phyloP scores from a whole-genome alignment of 2,888 invertebrate genomes.

The Drosophila subquinaria region DNA sequence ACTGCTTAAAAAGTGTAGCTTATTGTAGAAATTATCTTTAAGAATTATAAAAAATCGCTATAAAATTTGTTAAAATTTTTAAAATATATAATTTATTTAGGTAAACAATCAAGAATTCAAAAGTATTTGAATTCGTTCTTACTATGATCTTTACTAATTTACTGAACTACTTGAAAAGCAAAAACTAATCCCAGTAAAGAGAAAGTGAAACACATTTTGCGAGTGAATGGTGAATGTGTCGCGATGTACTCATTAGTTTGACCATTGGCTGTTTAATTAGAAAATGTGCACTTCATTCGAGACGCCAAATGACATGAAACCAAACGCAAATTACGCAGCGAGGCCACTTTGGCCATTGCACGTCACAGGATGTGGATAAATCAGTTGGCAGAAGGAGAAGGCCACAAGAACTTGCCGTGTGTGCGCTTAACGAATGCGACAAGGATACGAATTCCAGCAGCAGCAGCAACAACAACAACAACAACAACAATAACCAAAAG shows the following conservation, averaged over 20 bases:
- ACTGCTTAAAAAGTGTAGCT: too few species aligned
- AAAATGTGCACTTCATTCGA: constrained; percentile 29
- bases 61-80: too few species aligned
- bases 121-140: too few species aligned
- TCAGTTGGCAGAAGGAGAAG: constrained; percentile 15
- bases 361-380: constrained; percentile 37
- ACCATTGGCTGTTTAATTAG: constrained; percentile 31
- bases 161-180: not conserved
- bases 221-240: not conserved
- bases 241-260: constrained; percentile 4
- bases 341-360: constrained; percentile 25
- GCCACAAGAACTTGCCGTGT: constrained; percentile 9
- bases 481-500: too few species aligned
- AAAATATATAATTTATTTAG: too few species aligned
- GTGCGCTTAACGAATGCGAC: constrained; percentile 15
- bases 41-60: too few species aligned
- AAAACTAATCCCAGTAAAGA: not conserved
- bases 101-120: too few species aligned
- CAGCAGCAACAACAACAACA: constrained; percentile 10
- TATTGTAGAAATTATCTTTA: too few species aligned
- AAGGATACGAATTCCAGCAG: constrained; percentile 8
- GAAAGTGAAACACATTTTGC: too few species aligned
- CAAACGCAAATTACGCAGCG: constrained; percentile 34
- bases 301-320: constrained; percentile 19
- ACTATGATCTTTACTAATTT: not conserved